Evolutionary conservation across 2,888 invertebrate genomes (phyloP).

Genomic region (Tigriopus californicus): DNA sequence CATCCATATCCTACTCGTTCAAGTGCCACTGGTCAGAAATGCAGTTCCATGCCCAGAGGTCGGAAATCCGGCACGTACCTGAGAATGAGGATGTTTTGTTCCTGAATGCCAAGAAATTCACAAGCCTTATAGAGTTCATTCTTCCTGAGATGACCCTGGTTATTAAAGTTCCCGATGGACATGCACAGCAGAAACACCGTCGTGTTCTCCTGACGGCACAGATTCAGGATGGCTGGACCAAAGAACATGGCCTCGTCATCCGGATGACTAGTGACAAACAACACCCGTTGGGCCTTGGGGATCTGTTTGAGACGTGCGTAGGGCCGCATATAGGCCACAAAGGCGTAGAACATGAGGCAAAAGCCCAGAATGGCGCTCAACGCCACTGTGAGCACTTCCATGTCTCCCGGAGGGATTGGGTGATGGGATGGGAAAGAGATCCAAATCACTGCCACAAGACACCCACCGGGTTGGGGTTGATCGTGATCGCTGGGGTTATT

Average conservation of each 20-base stretch:
- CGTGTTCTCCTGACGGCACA: conserved; percentile 14
- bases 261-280: conserved; percentile 82
- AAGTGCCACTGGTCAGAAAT: no score
- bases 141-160: conserved; percentile 41
- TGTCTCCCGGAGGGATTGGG: background rate
- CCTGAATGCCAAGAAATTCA: conserved; percentile 52
- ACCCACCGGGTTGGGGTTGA: no score
- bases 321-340: background rate
- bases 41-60: no score
- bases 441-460: no score
- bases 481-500: no score
- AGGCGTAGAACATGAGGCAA: background rate
- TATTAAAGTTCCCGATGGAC: conserved; percentile 45
- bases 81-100: conserved; percentile 47
- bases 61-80: no score
- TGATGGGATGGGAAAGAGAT: no score
- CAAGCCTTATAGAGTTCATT: conserved; percentile 67
- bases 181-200: conserved; percentile 59
- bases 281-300: conserved; percentile 39
- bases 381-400: background rate
- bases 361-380: background rate
- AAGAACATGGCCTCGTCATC: conserved; percentile 99
- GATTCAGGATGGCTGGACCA: conserved; percentile 60
- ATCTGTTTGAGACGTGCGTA: conserved; percentile 24
- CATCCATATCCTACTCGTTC: no score